Conservation (phyloP, 2,113 vertebrate genomes). For the Ploceus nigricollis region DNA sequence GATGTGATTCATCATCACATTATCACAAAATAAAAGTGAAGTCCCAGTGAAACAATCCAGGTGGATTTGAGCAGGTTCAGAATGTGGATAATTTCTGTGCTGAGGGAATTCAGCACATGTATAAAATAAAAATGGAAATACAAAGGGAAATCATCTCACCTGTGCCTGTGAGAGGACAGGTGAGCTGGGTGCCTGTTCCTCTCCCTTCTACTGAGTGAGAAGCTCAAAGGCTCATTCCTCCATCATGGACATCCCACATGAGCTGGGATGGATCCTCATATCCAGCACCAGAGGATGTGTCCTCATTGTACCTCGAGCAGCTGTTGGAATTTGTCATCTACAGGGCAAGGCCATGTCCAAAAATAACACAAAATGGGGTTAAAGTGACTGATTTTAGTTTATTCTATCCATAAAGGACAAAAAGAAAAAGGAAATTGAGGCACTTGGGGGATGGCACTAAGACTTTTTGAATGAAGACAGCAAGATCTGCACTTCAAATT, state of each 20-base stretch:
- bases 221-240: background rate
- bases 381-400: background rate
- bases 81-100: background rate
- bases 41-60: background rate
- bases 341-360: background rate
- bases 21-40: background rate
- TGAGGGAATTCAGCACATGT: background rate
- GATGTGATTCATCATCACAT: background rate
- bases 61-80: background rate
- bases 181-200: background rate
- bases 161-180: background rate
- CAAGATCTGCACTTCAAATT: background rate
- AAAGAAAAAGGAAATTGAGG: background rate
- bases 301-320: background rate
- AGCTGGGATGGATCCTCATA: background rate
- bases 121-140: background rate
- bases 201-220: background rate
- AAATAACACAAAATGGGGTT: background rate
- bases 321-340: background rate
- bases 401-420: background rate
- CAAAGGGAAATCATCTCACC: background rate
- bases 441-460: background rate
- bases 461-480: background rate
- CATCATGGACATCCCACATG: fast-evolving
- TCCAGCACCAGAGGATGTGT: background rate